Base-by-base conservation (phyloP, 2,797 vertebrate genomes). In the Aphelocoma californica region DNA sequence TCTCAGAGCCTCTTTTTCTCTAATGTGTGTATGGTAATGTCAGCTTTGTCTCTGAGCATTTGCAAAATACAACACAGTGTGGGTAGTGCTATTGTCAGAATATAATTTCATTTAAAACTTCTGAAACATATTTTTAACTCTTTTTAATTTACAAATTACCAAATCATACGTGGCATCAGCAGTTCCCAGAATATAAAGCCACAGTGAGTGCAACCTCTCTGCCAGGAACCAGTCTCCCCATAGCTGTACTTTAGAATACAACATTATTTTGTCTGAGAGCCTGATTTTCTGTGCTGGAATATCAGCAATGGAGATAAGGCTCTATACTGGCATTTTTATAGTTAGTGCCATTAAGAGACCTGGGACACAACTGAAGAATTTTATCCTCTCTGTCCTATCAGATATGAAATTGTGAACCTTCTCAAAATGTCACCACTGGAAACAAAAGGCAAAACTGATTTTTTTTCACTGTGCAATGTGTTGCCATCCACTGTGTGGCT, bases 391-490 rank as follows among this genome's bases (percentile, higher is more conserved):
- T 66, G 51, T 80, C 81, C 42, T 58, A 82, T 64, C 72, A 91
- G 79, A 89, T 56, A 80, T 31, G 60, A 86, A 90, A 87, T 14
- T 81, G 31, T 72, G 77, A 93, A 81, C 50, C 36, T 81, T 93
- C 86, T 78, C 65, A 84, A 91, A 95, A 88, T 75, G 54, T 82
- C 88, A 89, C 34, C 50, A 64, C 6, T 70, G 61, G 71, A 96
- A 94, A 96, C 74, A 95, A 87, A 94, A 93, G 61, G 25, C 48
- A 93, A 87, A 94, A 53, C 47, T 40, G 50, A 53, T 44, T 70
- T 45, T 50, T 65, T 54, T 80, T 21, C 77, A 42, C 45, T 64
- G 21, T 29, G 31, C 21, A 87, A 89, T 51, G 40, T 71, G 64
- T 71, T 91, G 34, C 65, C 54, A 92, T 93, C 67, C 36, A 47